These are phyloP conservation scores for Drosophila burlai DNA, from an alignment of 1,140 invertebrate species.

Conservation along the genomic window DNA sequence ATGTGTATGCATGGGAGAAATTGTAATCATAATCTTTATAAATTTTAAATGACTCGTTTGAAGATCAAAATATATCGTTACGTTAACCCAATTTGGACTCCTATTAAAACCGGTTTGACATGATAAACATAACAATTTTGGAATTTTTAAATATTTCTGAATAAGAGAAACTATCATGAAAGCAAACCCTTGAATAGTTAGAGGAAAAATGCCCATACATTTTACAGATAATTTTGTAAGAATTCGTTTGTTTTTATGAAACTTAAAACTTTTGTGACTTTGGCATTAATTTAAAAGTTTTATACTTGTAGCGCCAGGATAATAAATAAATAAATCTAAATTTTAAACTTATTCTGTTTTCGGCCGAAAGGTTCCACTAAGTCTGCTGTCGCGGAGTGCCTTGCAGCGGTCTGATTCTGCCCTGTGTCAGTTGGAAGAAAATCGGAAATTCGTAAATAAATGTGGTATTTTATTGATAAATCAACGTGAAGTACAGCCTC, in stretches of 20 bases:
- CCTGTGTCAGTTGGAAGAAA: constrained; percentile 50
- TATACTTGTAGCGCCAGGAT: no score
- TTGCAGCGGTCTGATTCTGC: constrained; percentile 17
- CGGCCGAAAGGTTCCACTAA: neutral
- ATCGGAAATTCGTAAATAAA: constrained; percentile 79
- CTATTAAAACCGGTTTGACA: neutral
- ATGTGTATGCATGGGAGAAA: neutral
- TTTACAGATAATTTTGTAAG: no score
- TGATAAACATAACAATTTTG: neutral
- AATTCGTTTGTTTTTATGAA: neutral
- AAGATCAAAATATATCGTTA: neutral
- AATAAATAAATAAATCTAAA: no score
- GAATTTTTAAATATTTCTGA: no score
- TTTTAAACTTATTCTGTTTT: neutral
- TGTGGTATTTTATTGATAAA: constrained; percentile 20
- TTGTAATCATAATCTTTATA: neutral
- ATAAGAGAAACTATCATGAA: no score
- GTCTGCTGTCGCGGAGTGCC: neutral
- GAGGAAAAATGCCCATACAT: no score
- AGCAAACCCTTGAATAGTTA: no score
- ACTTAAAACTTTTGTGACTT: neutral
- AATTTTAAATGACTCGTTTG: neutral
- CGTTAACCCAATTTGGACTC: neutral
- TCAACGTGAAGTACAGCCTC: constrained; percentile 61
- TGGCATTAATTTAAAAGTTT: no score